phyloP scores from a whole-genome alignment of 1,140 invertebrate genomes.

The Akabosia matsudoensis region DNA sequence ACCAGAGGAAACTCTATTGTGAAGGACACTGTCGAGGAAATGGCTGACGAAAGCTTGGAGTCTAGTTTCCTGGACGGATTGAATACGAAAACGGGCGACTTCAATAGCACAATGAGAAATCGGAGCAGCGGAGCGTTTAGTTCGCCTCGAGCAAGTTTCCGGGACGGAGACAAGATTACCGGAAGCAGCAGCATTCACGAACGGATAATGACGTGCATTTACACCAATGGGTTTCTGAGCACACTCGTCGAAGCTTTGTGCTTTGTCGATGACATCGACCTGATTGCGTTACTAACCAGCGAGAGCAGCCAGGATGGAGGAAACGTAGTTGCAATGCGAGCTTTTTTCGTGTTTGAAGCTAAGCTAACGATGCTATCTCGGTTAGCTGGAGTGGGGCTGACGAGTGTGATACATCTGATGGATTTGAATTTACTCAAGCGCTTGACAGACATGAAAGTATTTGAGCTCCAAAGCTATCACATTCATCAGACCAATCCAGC shows the following conservation, averaged over 20 bases:
- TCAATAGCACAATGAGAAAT: too few relatives aligned
- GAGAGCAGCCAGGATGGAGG: neutral
- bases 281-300: constrained; percentile 35
- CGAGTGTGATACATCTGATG: constrained; percentile 29
- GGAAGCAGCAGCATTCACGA: neutral
- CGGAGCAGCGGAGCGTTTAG: too few relatives aligned
- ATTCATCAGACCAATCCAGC: neutral
- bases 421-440: constrained; percentile 34
- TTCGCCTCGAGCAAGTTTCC: too few relatives aligned
- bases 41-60: neutral
- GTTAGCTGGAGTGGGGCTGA: constrained; percentile 32
- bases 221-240: constrained; percentile 36
- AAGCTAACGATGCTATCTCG: constrained; percentile 38
- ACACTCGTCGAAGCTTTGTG: constrained; percentile 35
- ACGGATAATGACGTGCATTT: constrained; percentile 16
- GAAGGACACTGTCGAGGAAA: too few relatives aligned
- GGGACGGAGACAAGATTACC: neutral
- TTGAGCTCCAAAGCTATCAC: constrained; percentile 30
- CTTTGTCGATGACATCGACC: constrained; percentile 28
- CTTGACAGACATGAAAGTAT: constrained; percentile 40
- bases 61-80: too few relatives aligned
- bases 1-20: too few relatives aligned
- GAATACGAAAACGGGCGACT: too few relatives aligned
- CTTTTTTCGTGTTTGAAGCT: constrained; percentile 39
- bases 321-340: constrained; percentile 18